These are phyloP conservation scores for Intellagama lesueurii DNA, from an alignment of 2,797 vertebrate genomes.

Conservation along the genomic window DNA sequence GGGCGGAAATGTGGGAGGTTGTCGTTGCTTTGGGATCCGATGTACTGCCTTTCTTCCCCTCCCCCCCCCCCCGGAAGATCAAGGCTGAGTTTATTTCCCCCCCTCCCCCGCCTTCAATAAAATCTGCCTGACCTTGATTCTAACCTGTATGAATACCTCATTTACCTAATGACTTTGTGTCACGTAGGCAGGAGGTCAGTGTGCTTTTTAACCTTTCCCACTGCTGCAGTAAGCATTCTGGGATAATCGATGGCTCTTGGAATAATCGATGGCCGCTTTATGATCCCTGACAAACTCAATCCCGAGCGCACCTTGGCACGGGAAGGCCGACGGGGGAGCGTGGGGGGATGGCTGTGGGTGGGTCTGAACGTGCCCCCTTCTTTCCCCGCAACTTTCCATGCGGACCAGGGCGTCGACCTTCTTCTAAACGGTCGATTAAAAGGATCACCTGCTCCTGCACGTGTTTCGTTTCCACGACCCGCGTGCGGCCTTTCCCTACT, in stretches of 20 bases:
- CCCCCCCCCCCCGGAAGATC: conserved; percentile 23
- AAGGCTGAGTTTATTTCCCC: conserved; percentile 53
- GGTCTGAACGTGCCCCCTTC: conserved; percentile 50
- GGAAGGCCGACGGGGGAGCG: conserved; percentile 32
- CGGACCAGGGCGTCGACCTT: not conserved
- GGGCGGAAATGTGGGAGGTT: not conserved
- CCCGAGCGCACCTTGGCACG: not conserved
- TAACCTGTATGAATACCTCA: conserved; percentile 80
- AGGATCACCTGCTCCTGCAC: too few relatives aligned
- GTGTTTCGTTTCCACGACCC: too few relatives aligned
- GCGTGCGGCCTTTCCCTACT: too few relatives aligned
- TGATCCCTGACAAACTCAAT: conserved; percentile 79
- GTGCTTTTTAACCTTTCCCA: conserved; percentile 82
- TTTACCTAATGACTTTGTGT: conserved; percentile 87
- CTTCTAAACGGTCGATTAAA: too few relatives aligned
- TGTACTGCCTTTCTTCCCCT: too few relatives aligned
- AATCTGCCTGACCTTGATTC: conserved; percentile 79
- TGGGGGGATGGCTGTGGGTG: not conserved
- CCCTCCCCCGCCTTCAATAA: conserved; percentile 57
- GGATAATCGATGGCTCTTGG: conserved; percentile 81
- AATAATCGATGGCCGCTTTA: conserved; percentile 84
- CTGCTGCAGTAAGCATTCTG: conserved; percentile 84
- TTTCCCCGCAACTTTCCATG: not conserved
- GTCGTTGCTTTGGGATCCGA: not conserved
- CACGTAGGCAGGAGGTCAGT: conserved; percentile 82